Conservation (phyloP, 2,888 invertebrate species). For the Atrina japonica region DNA sequence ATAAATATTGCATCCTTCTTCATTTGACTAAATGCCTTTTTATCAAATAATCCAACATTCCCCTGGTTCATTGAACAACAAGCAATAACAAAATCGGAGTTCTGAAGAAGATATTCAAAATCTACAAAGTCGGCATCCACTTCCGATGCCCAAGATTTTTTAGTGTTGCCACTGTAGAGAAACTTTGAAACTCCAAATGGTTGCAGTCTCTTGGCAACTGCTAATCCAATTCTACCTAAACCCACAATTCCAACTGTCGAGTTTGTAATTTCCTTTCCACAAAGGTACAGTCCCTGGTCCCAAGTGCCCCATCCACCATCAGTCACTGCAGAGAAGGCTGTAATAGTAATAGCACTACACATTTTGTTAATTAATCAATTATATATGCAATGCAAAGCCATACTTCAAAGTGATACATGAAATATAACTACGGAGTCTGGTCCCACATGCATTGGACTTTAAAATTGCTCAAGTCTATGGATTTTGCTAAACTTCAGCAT, state of each 20-base stretch:
- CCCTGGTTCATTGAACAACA: constrained; percentile 90
- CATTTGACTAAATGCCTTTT: constrained; percentile 90
- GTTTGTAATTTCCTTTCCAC: constrained; percentile 89
- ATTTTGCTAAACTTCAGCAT: no score
- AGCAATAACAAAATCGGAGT: constrained; percentile 93
- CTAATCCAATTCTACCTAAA: constrained; percentile 82
- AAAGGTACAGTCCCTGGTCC: constrained; percentile 82
- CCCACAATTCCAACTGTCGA: constrained; percentile 85
- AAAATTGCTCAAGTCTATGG: no score
- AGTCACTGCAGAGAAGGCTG: constrained; percentile 75
- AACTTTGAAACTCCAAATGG: constrained; percentile 88
- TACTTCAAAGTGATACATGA: no score
- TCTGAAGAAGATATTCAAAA: constrained; percentile 87
- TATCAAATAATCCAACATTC: constrained; percentile 90
- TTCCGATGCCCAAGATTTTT: constrained; percentile 80
- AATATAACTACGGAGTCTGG: no score
- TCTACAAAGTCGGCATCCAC: constrained; percentile 86
- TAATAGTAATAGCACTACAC: no score
- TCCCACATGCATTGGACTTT: no score
- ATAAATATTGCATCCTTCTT: constrained; percentile 92
- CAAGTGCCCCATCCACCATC: constrained; percentile 93
- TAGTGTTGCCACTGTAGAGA: constrained; percentile 85
- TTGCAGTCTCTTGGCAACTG: constrained; percentile 89
- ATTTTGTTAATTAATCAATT: no score
- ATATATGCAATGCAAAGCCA: no score